Percentiles rank a stretch among this genome's conserved stretches.
Conservation (phyloP, 1,140 invertebrate genomes). For the Drosophila tsacasi region DNA sequence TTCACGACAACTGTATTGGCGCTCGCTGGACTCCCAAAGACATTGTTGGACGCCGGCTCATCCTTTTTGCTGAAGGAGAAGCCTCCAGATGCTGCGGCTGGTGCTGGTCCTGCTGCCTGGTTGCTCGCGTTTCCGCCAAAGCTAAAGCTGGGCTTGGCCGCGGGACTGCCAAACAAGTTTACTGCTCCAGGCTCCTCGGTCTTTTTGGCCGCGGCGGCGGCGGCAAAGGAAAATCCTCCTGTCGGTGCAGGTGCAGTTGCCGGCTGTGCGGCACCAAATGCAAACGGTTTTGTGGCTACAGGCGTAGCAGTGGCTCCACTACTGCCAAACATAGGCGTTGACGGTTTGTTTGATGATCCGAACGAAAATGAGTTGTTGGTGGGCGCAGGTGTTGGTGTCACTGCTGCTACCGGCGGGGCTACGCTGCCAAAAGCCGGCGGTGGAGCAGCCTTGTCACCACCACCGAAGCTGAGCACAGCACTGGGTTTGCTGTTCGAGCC, state of each 20-base stretch:
- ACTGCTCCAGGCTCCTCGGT: background rate
- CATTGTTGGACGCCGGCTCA: background rate
- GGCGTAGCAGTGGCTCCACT: background rate
- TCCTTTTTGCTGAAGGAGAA: constrained; percentile 32
- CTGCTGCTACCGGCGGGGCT: constrained; percentile 4
- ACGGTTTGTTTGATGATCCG: background rate
- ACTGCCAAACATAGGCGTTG: constrained; percentile 31
- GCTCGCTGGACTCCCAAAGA: constrained; percentile 14
- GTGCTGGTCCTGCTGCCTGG: background rate
- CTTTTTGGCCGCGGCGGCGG: constrained; percentile 17
- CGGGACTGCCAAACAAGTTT: constrained; percentile 45
- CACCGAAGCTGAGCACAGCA: constrained; percentile 51
- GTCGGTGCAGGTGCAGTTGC: constrained; percentile 12
- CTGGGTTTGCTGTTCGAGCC: constrained; percentile 21
- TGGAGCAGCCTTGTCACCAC: constrained; percentile 1
- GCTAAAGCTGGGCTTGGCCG: constrained; percentile 46
- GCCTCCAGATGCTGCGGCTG: constrained; percentile 14
- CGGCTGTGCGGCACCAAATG: constrained; percentile 27
- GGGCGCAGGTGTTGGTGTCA: background rate
- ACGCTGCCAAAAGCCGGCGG: constrained; percentile 22
- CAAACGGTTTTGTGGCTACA: constrained; percentile 30
- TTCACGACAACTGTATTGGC: constrained; percentile 20
- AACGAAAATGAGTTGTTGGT: constrained; percentile 46
- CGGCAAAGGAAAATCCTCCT: constrained; percentile 61
- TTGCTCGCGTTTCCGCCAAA: constrained; percentile 36